Conservation (phyloP, 2,797 vertebrate species). For the Chrysocyon brachyurus region DNA sequence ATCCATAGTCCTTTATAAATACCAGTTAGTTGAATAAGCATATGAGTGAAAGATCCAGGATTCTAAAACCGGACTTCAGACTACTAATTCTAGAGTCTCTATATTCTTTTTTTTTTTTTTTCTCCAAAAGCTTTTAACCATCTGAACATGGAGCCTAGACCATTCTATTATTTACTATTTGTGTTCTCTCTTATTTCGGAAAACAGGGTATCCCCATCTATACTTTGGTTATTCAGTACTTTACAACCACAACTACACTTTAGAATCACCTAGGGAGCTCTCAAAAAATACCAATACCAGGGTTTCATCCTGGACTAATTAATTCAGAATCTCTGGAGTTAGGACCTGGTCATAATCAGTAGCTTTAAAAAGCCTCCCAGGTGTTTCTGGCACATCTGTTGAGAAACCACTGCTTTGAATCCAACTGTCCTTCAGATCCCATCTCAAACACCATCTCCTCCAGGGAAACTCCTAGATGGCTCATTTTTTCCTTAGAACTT, state of each 20-base stretch:
- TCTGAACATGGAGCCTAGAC: neutral
- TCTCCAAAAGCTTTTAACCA: neutral
- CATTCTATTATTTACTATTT: neutral
- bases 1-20: neutral
- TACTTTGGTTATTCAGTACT: neutral
- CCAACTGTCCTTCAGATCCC: neutral
- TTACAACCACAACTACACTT: neutral
- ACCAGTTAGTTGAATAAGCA: neutral
- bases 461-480: neutral
- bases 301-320: neutral
- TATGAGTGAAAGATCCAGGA: neutral
- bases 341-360: neutral
- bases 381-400: neutral
- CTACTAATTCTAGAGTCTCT: neutral
- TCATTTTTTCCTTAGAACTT: neutral
- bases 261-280: neutral
- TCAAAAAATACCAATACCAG: neutral
- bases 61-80: conserved; percentile 7
- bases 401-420: neutral
- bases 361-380: neutral
- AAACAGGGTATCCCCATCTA: neutral
- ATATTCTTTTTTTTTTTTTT: neutral
- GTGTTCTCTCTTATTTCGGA: neutral
- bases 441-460: neutral
- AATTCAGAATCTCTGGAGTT: neutral